Conservation (phyloP, 2,797 vertebrate species). For the Karalla daura region DNA sequence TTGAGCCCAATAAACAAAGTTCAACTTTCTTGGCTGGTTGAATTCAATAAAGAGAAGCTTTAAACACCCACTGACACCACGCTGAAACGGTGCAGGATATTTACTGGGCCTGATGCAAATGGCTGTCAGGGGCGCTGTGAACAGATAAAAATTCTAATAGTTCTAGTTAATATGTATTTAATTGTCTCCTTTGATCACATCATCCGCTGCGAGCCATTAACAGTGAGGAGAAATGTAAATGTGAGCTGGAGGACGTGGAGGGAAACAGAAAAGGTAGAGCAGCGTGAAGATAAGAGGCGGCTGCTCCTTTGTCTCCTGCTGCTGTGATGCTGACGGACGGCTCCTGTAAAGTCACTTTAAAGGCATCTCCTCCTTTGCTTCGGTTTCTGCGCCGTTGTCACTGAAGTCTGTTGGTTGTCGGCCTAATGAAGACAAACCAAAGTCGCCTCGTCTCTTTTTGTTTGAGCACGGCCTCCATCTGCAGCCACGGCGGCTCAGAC, state of each 20-base stretch:
- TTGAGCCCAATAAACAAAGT: not conserved
- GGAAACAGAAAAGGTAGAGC: not conserved
- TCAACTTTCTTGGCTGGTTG: not conserved
- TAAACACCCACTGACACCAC: not conserved
- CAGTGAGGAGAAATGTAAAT: not conserved
- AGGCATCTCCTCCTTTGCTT: slow-evolving; percentile 1
- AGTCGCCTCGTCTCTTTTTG: not conserved
- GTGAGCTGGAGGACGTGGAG: not conserved
- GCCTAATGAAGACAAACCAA: not conserved
- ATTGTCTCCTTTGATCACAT: slow-evolving; percentile 25
- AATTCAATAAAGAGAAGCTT: slow-evolving; percentile 15
- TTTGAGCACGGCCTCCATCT: no score
- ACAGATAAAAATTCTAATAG: not conserved
- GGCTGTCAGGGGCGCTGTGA: slow-evolving; percentile 1
- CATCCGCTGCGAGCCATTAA: slow-evolving; percentile 4
- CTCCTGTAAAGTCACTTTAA: slow-evolving; percentile 1
- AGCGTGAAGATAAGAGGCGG: not conserved
- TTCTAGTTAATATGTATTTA: slow-evolving; percentile 19
- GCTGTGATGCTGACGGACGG: slow-evolving; percentile 37
- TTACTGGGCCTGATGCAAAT: slow-evolving; percentile 1
- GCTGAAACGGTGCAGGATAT: slow-evolving; percentile 4
- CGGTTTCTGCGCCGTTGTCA: not conserved
- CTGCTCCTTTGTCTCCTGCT: no score
- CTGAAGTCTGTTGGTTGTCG: not conserved
- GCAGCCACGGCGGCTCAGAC: no score